phyloP scores from a whole-genome alignment of 2,888 invertebrate genomes.

The Endotricha flammealis region DNA sequence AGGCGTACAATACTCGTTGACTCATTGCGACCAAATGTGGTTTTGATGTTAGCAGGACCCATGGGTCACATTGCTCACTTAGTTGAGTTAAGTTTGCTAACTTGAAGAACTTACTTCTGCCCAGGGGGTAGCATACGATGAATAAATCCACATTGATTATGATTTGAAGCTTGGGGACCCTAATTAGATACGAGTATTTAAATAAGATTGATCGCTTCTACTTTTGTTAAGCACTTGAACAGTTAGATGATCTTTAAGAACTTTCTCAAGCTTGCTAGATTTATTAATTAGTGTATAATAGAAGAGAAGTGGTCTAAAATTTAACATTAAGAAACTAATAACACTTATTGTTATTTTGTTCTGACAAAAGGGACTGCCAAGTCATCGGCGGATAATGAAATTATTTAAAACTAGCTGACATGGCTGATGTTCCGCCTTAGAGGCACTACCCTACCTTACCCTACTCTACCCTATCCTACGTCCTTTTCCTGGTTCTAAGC shows the following conservation, averaged over 20 bases:
- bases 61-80: slow-evolving; percentile 49
- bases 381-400: too few relatives aligned
- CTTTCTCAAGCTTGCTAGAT: not conserved
- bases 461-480: too few relatives aligned
- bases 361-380: too few relatives aligned
- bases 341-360: too few relatives aligned
- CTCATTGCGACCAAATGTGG: slow-evolving; percentile 26
- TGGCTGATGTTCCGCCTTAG: too few relatives aligned
- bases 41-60: slow-evolving; percentile 38
- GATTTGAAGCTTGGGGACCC: slow-evolving; percentile 6
- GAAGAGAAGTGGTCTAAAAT: too few relatives aligned
- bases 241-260: not conserved
- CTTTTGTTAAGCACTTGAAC: too few relatives aligned
- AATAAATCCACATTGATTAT: slow-evolving; percentile 21
- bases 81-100: slow-evolving; percentile 37
- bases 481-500: too few relatives aligned
- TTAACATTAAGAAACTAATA: too few relatives aligned
- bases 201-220: not conserved
- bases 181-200: slow-evolving; percentile 3
- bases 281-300: not conserved
- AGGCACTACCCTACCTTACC: too few relatives aligned
- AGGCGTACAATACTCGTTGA: not conserved
- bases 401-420: too few relatives aligned
- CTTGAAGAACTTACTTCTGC: slow-evolving; percentile 33
- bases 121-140: slow-evolving; percentile 18